phyloP scores from a whole-genome alignment of 2,888 invertebrate genomes.

The Eugnorisma glareosa region DNA sequence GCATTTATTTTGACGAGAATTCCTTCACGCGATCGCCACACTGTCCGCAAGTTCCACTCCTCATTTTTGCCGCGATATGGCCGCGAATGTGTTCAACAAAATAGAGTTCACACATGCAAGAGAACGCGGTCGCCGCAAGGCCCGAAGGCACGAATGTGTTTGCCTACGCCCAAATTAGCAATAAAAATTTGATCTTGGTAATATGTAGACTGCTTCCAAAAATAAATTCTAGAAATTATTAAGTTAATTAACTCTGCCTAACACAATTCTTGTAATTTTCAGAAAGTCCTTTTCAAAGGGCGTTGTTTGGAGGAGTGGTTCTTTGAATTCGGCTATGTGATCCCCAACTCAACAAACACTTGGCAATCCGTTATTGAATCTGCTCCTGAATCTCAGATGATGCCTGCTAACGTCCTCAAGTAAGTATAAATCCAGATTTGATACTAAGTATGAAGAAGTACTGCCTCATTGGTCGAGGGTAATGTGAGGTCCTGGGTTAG shows the following conservation, averaged over 20 bases:
- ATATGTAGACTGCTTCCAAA: neutral
- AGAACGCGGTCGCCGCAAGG: neutral
- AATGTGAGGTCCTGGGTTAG: too few relatives aligned
- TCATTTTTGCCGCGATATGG: neutral
- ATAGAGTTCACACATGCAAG: conserved; percentile 1
- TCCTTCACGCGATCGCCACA: neutral
- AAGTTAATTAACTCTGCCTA: neutral
- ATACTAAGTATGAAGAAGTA: neutral
- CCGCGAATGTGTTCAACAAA: neutral
- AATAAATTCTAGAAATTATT: neutral
- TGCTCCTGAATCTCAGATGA: conserved; percentile 99
- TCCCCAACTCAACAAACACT: conserved; percentile 99
- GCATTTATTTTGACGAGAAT: neutral
- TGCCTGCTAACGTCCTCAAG: conserved; percentile 99
- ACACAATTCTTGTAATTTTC: conserved; percentile 75
- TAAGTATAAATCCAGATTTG: conserved; percentile 80
- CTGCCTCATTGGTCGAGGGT: neutral
- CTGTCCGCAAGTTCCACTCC: neutral
- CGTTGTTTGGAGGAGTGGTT: conserved; percentile 99
- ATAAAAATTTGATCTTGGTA: neutral
- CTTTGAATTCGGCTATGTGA: conserved; percentile 99
- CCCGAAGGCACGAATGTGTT: neutral
- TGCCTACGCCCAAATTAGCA: neutral
- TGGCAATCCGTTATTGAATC: conserved; percentile 99
- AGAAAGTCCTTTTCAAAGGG: conserved; percentile 95